Base-by-base conservation (phyloP, 23 tunicate species). In the Clavelina lepadiformis region DNA sequence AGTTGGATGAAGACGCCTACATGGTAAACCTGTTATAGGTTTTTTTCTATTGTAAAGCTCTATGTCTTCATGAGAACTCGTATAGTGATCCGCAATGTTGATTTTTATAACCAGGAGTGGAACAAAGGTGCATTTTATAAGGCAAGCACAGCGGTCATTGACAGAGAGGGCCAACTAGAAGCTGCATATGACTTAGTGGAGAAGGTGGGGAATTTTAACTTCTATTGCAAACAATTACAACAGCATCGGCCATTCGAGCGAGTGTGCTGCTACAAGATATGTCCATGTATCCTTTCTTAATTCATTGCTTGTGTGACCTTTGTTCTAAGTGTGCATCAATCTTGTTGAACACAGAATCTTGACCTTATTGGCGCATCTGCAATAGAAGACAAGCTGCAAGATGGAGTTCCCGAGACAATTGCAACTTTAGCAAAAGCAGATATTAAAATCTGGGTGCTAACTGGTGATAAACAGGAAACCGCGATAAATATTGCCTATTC, bases 401-500 rank as follows among this genome's bases (percentile, higher is more conserved):
- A 86, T n/a, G 95, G 94, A 7, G 99, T 94, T 33, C 99, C 99
- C 5, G 99, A 86, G 38, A 74, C 99, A 35, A 94, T 94, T 28
- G 66, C 74, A 0, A 86, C 68, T 29, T 56, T 94, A 51, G 60
- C 68, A 19, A 76, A 80, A 38, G 99, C 99, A 6, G 91, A 76
- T 31, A 94, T 94, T 62, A 80, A 80, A 52, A 82, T 94, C 28
- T 94, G 99, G 99, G 83, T 94, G 75, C 63, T 94, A 56, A 94
- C 99, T 18, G 99, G 99, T 7, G 99, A 94, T 57, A 94, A 94
- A 53, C 91, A 76, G 50, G 99, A 94, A 63, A 94, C 99, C 2
- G 99, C 99, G 8, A 82, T 94, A 71, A 94, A 94, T 82, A 94
- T 94, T 53, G 99, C 96, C n/a, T 66, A 75, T 57, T 81, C 92